These are phyloP conservation scores for Papilio polyxenes DNA, from an alignment of 1,140 invertebrate genomes.

Conservation along the genomic window DNA sequence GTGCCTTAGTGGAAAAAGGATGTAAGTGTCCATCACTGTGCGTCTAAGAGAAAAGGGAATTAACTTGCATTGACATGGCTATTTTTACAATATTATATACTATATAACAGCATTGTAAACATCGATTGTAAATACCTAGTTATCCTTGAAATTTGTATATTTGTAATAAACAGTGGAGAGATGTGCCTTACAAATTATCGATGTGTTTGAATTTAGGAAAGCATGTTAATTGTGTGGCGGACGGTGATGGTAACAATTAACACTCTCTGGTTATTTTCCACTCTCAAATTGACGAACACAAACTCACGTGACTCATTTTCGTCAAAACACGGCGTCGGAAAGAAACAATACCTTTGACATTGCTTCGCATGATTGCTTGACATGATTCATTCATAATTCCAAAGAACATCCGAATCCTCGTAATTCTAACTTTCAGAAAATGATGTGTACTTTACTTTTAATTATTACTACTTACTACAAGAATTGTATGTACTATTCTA, in stretches of 20 bases:
- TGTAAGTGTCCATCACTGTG: background rate
- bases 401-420: background rate
- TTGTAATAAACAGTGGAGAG: background rate
- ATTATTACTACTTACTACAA: too few species aligned
- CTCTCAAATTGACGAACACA: background rate
- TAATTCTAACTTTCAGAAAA: too few species aligned
- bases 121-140: background rate
- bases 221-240: background rate
- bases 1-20: background rate
- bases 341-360: background rate
- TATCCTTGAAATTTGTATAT: background rate
- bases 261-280: conserved; percentile 1
- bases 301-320: conserved; percentile 1
- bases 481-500: too few species aligned
- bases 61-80: too few species aligned
- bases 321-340: background rate
- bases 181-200: background rate
- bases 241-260: conserved; percentile 8
- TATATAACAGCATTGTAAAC: too few species aligned
- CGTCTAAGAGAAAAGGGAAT: background rate
- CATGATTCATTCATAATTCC: background rate
- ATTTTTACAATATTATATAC: too few species aligned
- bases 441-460: too few species aligned
- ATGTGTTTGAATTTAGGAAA: background rate
- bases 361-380: background rate